These are phyloP conservation scores for Sericinus montela DNA, from an alignment of 2,888 invertebrate species.

Conservation along the genomic window DNA sequence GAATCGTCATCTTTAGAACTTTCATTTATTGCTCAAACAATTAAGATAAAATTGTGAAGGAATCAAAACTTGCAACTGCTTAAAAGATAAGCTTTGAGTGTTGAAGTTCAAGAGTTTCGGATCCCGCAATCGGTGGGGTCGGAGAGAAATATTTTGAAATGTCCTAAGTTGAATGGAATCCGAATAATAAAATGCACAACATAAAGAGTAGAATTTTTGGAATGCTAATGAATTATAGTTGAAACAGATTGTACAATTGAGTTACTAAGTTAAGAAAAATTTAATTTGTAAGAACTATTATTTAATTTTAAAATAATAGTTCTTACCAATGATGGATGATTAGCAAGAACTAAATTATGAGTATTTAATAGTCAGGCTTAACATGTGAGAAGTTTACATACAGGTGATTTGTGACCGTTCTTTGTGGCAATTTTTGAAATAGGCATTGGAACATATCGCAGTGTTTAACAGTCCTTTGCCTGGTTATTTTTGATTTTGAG, in stretches of 20 bases:
- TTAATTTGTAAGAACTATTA: too few relatives aligned
- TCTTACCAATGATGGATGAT: too few relatives aligned
- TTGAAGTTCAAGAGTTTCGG: slow-evolving; percentile 64
- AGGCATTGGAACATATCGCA: too few relatives aligned
- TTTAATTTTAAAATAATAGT: too few relatives aligned
- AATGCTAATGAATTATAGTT: slow-evolving; percentile 22
- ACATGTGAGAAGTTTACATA: too few relatives aligned
- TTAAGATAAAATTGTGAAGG: slow-evolving; percentile 73
- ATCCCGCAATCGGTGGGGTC: slow-evolving; percentile 40
- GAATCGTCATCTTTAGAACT: slow-evolving; percentile 58
- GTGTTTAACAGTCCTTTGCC: too few relatives aligned
- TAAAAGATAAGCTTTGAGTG: slow-evolving; percentile 69
- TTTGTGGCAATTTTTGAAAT: too few relatives aligned
- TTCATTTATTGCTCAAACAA: slow-evolving; percentile 63
- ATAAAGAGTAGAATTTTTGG: slow-evolving; percentile 29
- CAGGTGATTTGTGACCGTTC: too few relatives aligned
- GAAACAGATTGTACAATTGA: slow-evolving; percentile 11
- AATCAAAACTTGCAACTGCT: slow-evolving; percentile 73
- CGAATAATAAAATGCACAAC: slow-evolving; percentile 38
- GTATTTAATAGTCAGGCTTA: too few relatives aligned
- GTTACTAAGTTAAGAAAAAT: background rate
- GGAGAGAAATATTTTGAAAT: slow-evolving; percentile 41
- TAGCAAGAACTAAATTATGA: too few relatives aligned
- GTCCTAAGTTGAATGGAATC: slow-evolving; percentile 38
- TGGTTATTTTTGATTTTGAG: too few relatives aligned